A percentile compares a stretch with the other conserved stretches of the same genome.
Evolutionary conservation across 1,140 invertebrate species (phyloP).

Genomic region (Caenorhabditis remanei): DNA sequence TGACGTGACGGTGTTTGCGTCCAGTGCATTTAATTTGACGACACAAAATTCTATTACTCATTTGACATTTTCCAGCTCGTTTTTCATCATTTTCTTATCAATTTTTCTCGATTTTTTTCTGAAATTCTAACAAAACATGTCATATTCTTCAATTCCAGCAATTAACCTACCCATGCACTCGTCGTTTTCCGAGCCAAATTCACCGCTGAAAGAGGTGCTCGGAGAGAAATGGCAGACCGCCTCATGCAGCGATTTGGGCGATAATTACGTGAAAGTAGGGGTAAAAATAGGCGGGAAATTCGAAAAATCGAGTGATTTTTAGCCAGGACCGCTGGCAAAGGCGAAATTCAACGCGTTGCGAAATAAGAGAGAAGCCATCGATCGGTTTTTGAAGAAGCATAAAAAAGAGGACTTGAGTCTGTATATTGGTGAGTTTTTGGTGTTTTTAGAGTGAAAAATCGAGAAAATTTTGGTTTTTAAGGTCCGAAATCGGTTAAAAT

Average conservation of each 20-base stretch:
- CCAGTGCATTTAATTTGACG: not conserved
- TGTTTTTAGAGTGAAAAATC: not conserved
- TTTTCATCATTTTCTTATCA: not conserved
- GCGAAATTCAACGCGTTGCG: constrained; percentile 56
- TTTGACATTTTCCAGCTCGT: not conserved
- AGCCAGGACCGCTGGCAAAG: constrained; percentile 51
- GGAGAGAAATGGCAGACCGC: constrained; percentile 31
- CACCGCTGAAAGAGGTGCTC: constrained; percentile 43
- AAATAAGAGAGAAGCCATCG: constrained; percentile 55
- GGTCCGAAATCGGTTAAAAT: too few species aligned
- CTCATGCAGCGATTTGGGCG: constrained; percentile 35
- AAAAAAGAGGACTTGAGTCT: constrained; percentile 49
- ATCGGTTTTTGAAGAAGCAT: constrained; percentile 49
- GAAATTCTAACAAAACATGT: not conserved
- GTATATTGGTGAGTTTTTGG: constrained; percentile 60
- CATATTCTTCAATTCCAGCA: not conserved
- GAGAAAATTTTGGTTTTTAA: not conserved
- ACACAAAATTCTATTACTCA: not conserved
- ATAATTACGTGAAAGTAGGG: constrained; percentile 35
- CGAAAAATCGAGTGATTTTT: not conserved
- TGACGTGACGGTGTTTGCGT: not conserved
- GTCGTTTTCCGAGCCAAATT: constrained; percentile 45
- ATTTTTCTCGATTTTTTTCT: not conserved
- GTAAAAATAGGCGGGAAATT: not conserved
- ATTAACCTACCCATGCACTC: constrained; percentile 34